Base-by-base conservation (phyloP, 2,888 invertebrate species). In the Philereme transversata region DNA sequence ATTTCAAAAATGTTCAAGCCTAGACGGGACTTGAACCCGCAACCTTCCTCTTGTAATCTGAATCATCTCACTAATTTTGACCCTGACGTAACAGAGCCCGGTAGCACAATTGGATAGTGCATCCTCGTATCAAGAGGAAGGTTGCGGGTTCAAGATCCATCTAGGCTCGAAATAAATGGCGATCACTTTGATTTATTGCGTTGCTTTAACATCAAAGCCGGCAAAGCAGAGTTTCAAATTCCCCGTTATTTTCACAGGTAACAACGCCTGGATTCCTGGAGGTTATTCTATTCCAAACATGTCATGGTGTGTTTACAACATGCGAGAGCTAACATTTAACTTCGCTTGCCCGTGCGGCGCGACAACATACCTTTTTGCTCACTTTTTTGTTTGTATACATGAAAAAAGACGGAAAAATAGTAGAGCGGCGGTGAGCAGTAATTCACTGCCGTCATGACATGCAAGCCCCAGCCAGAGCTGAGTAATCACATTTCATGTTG, bases 401-500 rank as follows among this genome's bases (percentile, higher is more conserved):
- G 83, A 82, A 88, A 84, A 81, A 67, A 65, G 46, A 56, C 57
- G 47, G 60, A 57, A 67, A 68, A 70, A 68, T 66, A 66, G 62
- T 65, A 38, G 56, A 61, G 58, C 69, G 53, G 64, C 63, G 60
- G 68, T 65, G 66, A 70, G 69, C 74, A 77, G 86, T 90, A 87
- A 88, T 83, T 90, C 86, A 88, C 82, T 81, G 78, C 76, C 77
- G 81, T 77, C 86, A 83, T 85, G 84, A 83, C 86, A 84, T 83
- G 84, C 84, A 85, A 83, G 83, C 84, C 73, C 76, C 72, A 69
- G 79, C 76, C 76, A 79, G 76, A 77, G 79, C 84, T 84, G 86
- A 85, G 84, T 88, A 89, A 88, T 90, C 84, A 88, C 90, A 85
- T 88, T 87, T 84, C 86, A 78, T 87, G 87, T 82, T 80, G 79